These are phyloP conservation scores for Agonopterix subpropinquella DNA, from an alignment of 2,888 invertebrate species.

Conservation along the genomic window DNA sequence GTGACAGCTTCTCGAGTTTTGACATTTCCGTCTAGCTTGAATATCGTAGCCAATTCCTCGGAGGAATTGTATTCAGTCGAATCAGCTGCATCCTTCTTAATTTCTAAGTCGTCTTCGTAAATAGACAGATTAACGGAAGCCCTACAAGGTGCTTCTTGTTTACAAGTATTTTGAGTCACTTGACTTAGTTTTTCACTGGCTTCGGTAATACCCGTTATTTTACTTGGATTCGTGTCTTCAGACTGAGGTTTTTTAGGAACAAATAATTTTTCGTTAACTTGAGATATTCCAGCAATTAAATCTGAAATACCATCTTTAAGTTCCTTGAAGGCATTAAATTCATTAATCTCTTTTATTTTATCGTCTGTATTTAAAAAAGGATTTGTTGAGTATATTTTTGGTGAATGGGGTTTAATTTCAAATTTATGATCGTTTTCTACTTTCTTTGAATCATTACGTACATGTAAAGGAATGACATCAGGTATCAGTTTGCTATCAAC, in stretches of 20 bases:
- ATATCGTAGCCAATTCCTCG: constrained; percentile 79
- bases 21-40: constrained; percentile 56
- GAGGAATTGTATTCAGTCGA: constrained; percentile 79
- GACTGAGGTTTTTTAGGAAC: constrained; percentile 35
- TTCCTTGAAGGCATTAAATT: constrained; percentile 68
- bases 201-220: constrained; percentile 44
- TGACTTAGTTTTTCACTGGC: constrained; percentile 47
- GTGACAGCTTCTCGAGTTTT: constrained; percentile 24
- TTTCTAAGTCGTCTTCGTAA: constrained; percentile 61
- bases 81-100: constrained; percentile 55
- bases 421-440: constrained; percentile 21
- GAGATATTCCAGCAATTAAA: constrained; percentile 67
- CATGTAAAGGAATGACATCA: constrained; percentile 34
- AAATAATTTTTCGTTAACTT: constrained; percentile 66
- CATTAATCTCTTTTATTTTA: constrained; percentile 59
- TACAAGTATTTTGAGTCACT: constrained; percentile 35
- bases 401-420: constrained; percentile 18
- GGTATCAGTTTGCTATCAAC: constrained; percentile 41
- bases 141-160: constrained; percentile 40
- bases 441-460: constrained; percentile 44
- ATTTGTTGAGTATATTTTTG: constrained; percentile 48
- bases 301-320: constrained; percentile 70
- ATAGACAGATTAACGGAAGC: constrained; percentile 58
- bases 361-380: constrained; percentile 56
- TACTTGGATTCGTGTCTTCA: constrained; percentile 22